phyloP scores from a whole-genome alignment of 2,888 invertebrate genomes.

The Sacculina carcini region DNA sequence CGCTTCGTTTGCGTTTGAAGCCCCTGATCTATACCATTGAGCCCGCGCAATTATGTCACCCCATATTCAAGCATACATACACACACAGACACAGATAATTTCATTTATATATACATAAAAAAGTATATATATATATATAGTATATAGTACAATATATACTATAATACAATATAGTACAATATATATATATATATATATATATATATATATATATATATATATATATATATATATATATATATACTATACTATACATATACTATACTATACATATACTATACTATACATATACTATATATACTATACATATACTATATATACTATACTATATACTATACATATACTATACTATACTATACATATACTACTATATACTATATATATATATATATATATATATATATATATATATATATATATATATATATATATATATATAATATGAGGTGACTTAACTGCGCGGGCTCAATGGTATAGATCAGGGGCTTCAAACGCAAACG shows the following conservation, averaged over 20 bases:
- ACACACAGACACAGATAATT: not conserved
- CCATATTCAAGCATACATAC: not conserved
- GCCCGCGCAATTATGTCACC: too few relatives aligned
- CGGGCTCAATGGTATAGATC: too few relatives aligned
- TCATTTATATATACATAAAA: not conserved
- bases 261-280: too few relatives aligned
- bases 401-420: not conserved
- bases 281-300: too few relatives aligned
- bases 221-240: not conserved
- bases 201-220: not conserved
- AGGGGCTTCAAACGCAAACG: too few relatives aligned
- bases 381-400: not conserved
- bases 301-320: too few relatives aligned
- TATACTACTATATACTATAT: too few relatives aligned
- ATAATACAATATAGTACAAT: not conserved
- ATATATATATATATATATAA: not conserved
- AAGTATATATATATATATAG: not conserved
- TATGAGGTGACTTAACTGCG: too few relatives aligned
- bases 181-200: not conserved
- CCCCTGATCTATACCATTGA: too few relatives aligned
- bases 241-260: not conserved
- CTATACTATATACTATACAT: too few relatives aligned
- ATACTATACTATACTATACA: too few relatives aligned
- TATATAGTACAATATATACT: not conserved
- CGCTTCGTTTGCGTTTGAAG: too few relatives aligned